Conservation (phyloP, 2,797 vertebrate genomes). For the Muscicapa striata region DNA sequence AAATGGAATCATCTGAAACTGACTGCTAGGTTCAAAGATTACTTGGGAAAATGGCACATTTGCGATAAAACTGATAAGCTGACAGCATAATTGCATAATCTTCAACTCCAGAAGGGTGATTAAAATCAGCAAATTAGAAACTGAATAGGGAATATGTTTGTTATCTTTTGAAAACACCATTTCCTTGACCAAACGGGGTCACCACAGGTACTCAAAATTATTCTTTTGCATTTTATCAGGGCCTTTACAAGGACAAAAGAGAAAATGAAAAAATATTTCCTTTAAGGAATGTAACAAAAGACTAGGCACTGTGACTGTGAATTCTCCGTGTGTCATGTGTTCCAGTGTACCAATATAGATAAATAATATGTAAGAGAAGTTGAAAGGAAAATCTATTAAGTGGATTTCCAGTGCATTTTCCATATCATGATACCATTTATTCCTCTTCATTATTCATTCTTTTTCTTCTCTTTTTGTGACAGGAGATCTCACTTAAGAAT, state of each 20-base stretch:
- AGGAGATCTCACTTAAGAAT: background rate
- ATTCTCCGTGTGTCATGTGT: background rate
- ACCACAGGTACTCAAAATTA: background rate
- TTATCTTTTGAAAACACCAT: background rate
- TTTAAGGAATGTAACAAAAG: background rate
- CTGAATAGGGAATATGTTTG: background rate
- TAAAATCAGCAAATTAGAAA: slow-evolving; percentile 11
- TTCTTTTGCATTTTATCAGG: background rate
- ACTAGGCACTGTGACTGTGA: background rate
- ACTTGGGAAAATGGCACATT: background rate
- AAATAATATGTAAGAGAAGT: background rate
- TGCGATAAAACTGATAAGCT: background rate
- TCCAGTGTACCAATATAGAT: background rate
- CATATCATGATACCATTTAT: background rate
- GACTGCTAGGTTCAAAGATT: background rate
- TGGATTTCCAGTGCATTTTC: background rate
- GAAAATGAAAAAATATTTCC: background rate
- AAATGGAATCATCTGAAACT: background rate
- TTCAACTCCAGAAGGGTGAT: background rate
- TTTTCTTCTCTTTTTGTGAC: background rate
- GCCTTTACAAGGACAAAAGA: background rate
- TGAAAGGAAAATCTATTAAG: background rate
- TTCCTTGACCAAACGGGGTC: background rate
- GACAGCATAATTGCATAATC: background rate
- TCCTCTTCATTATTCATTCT: background rate